These are phyloP conservation scores for Drosophila borborema DNA, from an alignment of 2,888 invertebrate species.

Conservation along the genomic window DNA sequence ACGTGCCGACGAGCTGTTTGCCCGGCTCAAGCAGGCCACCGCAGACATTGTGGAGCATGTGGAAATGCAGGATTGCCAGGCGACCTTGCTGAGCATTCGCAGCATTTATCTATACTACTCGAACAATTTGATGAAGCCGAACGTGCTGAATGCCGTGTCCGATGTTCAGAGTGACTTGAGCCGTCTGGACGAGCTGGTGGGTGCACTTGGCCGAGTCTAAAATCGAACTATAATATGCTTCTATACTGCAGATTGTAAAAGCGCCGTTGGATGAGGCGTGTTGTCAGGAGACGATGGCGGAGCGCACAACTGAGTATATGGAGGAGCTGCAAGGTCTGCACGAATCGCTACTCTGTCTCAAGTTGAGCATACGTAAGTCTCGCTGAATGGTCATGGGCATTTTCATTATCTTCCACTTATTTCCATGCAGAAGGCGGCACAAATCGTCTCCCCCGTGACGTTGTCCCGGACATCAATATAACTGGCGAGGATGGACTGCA, in stretches of 20 bases:
- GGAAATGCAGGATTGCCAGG: slow-evolving; percentile 73
- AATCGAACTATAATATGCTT: background rate
- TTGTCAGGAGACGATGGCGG: slow-evolving; percentile 82
- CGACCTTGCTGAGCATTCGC: slow-evolving; percentile 72
- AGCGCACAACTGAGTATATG: slow-evolving; percentile 78
- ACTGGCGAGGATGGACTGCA: slow-evolving; percentile 80
- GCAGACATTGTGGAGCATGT: slow-evolving; percentile 73
- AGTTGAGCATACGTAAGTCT: slow-evolving; percentile 80
- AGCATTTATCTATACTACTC: slow-evolving; percentile 80
- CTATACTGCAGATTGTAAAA: slow-evolving; percentile 63
- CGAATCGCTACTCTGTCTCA: slow-evolving; percentile 80
- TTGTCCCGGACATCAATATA: slow-evolving; percentile 83
- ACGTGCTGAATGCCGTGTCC: slow-evolving; percentile 80
- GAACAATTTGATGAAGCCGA: slow-evolving; percentile 79
- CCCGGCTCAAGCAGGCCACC: slow-evolving; percentile 61
- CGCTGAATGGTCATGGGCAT: too few relatives aligned
- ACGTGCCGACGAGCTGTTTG: slow-evolving; percentile 79
- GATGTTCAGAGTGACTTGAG: slow-evolving; percentile 81
- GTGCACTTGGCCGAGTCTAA: background rate
- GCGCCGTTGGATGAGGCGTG: slow-evolving; percentile 83
- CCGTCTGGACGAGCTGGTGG: slow-evolving; percentile 75
- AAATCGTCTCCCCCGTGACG: slow-evolving; percentile 68
- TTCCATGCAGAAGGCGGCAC: slow-evolving; percentile 70
- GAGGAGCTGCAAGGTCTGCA: slow-evolving; percentile 80
- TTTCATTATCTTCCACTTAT: background rate